Percentiles rank a stretch among this genome's conserved stretches.
These are phyloP conservation scores for Yponomeuta sedellus DNA, from an alignment of 2,888 invertebrate genomes.

Conservation along the genomic window DNA sequence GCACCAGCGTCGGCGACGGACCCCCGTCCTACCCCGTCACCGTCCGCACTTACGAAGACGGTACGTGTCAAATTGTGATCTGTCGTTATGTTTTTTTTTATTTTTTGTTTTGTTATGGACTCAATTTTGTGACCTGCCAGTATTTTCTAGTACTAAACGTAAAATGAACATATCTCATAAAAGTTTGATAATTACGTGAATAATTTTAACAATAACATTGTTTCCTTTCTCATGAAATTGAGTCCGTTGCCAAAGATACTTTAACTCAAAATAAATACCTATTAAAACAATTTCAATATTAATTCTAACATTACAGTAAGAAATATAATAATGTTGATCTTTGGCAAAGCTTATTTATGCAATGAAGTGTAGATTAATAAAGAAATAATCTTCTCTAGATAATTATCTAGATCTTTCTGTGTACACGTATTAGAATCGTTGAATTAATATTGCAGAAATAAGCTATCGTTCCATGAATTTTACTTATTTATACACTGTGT, in stretches of 20 bases:
- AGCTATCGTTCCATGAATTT: neutral
- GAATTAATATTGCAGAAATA: neutral
- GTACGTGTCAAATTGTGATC: slow-evolving; percentile 82
- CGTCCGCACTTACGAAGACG: slow-evolving; percentile 98
- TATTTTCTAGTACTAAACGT: neutral
- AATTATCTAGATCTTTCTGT: too few species aligned
- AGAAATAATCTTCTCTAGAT: too few species aligned
- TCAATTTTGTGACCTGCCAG: neutral
- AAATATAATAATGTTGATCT: neutral
- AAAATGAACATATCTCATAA: too few species aligned
- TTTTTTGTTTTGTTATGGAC: neutral
- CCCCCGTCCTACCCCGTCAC: slow-evolving; percentile 94
- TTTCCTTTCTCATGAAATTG: slow-evolving; percentile 2
- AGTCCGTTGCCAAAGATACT: slow-evolving; percentile 4
- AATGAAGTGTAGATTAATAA: neutral
- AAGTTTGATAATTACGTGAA: too few species aligned
- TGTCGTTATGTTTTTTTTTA: neutral
- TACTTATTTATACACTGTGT: neutral
- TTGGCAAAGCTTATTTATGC: neutral
- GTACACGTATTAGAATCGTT: neutral
- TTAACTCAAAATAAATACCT: too few species aligned
- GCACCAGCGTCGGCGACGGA: slow-evolving; percentile 97
- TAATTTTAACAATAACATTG: too few species aligned
- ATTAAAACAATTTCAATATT: neutral
- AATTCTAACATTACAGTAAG: neutral